phyloP scores from a whole-genome alignment of 2,888 invertebrate species.

The Elegia similella region DNA sequence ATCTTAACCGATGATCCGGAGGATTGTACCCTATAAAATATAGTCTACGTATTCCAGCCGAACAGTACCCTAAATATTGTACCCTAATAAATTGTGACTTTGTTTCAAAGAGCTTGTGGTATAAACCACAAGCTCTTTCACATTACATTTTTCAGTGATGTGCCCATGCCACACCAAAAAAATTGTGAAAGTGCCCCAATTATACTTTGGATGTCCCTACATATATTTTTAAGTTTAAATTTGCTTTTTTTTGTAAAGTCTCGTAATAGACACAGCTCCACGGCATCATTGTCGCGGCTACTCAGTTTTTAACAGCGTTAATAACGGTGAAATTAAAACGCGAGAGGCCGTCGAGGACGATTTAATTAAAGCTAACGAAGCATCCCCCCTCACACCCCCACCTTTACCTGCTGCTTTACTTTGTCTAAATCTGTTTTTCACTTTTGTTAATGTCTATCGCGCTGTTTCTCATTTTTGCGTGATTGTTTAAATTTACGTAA shows the following conservation, averaged over 20 bases:
- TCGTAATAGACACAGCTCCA: constrained; percentile 33
- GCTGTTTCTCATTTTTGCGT: constrained; percentile 1
- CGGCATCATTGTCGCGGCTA: constrained; percentile 37
- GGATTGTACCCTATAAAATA: too few species aligned
- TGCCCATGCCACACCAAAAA: too few species aligned
- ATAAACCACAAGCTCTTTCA: too few species aligned
- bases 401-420: constrained; percentile 70
- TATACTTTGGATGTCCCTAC: too few species aligned
- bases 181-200: too few species aligned
- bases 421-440: constrained; percentile 58
- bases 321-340: constrained; percentile 82
- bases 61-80: too few species aligned
- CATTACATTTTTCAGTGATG: too few species aligned
- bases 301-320: constrained; percentile 82
- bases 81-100: too few species aligned
- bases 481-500: constrained; percentile 1
- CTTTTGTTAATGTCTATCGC: constrained; percentile 13
- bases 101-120: too few species aligned
- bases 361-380: constrained; percentile 82
- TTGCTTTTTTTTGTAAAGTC: background rate
- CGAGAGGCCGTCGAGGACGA: constrained; percentile 79
- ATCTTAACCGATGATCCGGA: too few species aligned
- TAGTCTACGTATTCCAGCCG: too few species aligned
- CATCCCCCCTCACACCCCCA: constrained; percentile 44
- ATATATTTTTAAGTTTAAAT: background rate